Percentiles rank a stretch among this genome's conserved stretches.
These are phyloP conservation scores for Aquatica leii DNA, from an alignment of 2,888 invertebrate genomes.

Conservation along the genomic window DNA sequence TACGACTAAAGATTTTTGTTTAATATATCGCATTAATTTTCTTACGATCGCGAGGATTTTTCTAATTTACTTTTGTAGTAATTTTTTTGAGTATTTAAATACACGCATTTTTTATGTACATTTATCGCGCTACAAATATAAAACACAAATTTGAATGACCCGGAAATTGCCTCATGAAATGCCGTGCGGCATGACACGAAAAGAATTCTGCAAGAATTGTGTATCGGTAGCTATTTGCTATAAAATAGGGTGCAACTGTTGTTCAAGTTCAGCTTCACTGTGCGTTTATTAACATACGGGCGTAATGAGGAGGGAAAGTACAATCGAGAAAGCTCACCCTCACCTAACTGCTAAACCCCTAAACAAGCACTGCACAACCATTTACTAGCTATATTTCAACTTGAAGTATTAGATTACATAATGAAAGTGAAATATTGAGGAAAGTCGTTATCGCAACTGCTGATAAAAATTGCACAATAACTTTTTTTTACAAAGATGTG, in stretches of 20 bases:
- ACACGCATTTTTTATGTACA: too few species aligned
- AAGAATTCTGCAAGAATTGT: too few species aligned
- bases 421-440: slow-evolving; percentile 17
- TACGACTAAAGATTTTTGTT: too few species aligned
- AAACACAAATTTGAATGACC: too few species aligned
- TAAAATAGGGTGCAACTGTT: slow-evolving; percentile 1
- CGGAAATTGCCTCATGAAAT: too few species aligned
- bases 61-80: too few species aligned
- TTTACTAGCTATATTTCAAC: slow-evolving; percentile 10
- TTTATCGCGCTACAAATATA: too few species aligned
- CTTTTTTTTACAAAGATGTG: neutral
- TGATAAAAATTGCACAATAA: slow-evolving; percentile 8
- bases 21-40: too few species aligned
- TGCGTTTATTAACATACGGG: slow-evolving; percentile 19
- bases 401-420: slow-evolving; percentile 13
- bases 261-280: neutral
- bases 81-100: too few species aligned
- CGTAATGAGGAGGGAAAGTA: slow-evolving; percentile 19
- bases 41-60: too few species aligned
- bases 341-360: slow-evolving; percentile 13
- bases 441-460: slow-evolving; percentile 9
- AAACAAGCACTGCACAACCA: slow-evolving; percentile 15
- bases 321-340: slow-evolving; percentile 13
- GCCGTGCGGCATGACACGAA: too few species aligned
- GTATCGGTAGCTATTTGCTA: neutral